Percentiles rank a stretch among this genome's conserved stretches.
Conservation (phyloP, 2,797 vertebrate genomes). For the Chiloscyllium punctatum region DNA sequence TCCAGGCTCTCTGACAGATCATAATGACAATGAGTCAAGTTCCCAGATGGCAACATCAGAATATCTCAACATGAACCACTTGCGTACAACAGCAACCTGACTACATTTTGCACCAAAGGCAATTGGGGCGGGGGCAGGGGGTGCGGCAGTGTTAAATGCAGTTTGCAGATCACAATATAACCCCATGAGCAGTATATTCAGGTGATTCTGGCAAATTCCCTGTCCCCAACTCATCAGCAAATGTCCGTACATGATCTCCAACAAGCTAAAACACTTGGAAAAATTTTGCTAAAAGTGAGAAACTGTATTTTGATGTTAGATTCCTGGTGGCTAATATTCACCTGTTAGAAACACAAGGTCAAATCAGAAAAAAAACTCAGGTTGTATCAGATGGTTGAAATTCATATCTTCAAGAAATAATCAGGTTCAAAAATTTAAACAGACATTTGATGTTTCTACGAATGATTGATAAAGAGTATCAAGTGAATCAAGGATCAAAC, state of each 20-base stretch:
- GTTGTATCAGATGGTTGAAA: neutral
- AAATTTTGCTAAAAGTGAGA: neutral
- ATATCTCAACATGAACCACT: neutral
- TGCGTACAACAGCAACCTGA: neutral
- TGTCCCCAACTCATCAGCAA: neutral
- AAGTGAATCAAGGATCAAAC: neutral
- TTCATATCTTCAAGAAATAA: neutral
- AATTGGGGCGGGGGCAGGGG: neutral
- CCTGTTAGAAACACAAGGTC: neutral
- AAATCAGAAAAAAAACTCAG: neutral
- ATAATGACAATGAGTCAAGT: too few relatives aligned
- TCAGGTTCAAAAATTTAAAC: neutral
- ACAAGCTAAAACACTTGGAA: neutral
- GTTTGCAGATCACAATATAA: neutral
- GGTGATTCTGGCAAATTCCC: neutral
- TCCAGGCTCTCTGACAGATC: neutral
- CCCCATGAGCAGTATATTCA: neutral
- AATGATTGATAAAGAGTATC: neutral
- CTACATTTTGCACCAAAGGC: neutral
- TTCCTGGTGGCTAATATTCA: neutral
- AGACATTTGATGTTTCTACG: neutral
- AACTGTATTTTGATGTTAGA: neutral
- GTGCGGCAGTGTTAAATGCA: neutral
- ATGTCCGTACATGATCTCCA: neutral
- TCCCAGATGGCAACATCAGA: neutral